A percentile compares a stretch with the other conserved stretches of the same genome.
Evolutionary conservation across 2,113 vertebrate species (phyloP).

Genomic region (Kryptolebias marmoratus): DNA sequence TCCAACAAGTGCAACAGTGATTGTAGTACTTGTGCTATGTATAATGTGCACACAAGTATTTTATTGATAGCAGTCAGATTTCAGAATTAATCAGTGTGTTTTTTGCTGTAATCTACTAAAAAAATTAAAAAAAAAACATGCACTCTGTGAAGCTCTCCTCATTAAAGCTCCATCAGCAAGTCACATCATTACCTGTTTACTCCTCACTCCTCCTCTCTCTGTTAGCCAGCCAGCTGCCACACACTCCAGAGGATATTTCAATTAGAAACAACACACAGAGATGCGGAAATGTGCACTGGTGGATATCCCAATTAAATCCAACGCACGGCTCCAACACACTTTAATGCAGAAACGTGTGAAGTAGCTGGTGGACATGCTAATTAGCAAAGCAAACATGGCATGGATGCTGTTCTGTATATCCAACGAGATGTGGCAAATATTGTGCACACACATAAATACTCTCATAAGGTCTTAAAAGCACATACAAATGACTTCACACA

Average conservation of each 20-base stretch:
- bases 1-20: too few species aligned
- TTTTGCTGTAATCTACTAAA: constrained; percentile 4
- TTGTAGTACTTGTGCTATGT: neutral
- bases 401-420: neutral
- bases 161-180: constrained; percentile 74
- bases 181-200: constrained; percentile 76
- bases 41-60: neutral
- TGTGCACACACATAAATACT: neutral
- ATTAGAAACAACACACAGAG: constrained; percentile 68
- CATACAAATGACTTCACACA: constrained; percentile 4
- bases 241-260: constrained; percentile 72
- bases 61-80: neutral
- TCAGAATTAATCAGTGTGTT: constrained; percentile 17
- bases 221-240: constrained; percentile 70
- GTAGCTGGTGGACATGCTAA: constrained; percentile 57
- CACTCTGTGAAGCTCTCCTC: constrained; percentile 58
- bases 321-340: constrained; percentile 44
- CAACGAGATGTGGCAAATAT: constrained; percentile 6
- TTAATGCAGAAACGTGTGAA: constrained; percentile 16
- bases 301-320: constrained; percentile 68
- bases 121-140: constrained; percentile 26
- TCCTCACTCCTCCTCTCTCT: constrained; percentile 53
- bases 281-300: constrained; percentile 51
- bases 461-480: neutral
- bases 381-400: constrained; percentile 54